Evolutionary conservation across 2,888 invertebrate species (phyloP).

Genomic region (Germaria angustata): DNA sequence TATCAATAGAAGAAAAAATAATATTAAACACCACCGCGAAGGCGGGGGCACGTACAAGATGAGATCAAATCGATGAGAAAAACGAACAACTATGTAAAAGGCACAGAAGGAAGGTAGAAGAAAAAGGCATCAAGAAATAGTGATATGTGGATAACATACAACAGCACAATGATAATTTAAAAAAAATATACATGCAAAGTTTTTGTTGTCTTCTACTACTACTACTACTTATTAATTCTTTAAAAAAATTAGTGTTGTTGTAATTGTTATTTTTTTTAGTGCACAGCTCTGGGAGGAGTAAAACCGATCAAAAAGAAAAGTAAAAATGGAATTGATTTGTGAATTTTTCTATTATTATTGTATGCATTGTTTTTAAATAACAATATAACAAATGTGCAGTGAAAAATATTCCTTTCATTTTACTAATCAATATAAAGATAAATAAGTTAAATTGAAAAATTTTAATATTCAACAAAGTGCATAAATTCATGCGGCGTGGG

Average conservation of each 20-base stretch:
- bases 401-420: neutral
- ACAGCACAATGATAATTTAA: slow-evolving; percentile 54
- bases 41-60: slow-evolving; percentile 66
- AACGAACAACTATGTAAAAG: slow-evolving; percentile 56
- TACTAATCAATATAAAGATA: slow-evolving; percentile 7
- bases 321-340: slow-evolving; percentile 48
- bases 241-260: slow-evolving; percentile 47
- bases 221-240: slow-evolving; percentile 40
- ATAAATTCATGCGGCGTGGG: slow-evolving; percentile 5
- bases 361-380: slow-evolving; percentile 21
- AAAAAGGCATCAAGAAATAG: slow-evolving; percentile 24
- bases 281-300: slow-evolving; percentile 55
- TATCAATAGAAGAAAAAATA: slow-evolving; percentile 13
- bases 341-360: slow-evolving; percentile 30
- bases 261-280: slow-evolving; percentile 46
- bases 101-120: slow-evolving; percentile 31
- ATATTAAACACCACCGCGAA: slow-evolving; percentile 21
- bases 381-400: slow-evolving; percentile 16
- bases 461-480: neutral
- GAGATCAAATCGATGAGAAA: slow-evolving; percentile 70
- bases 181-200: slow-evolving; percentile 54
- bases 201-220: slow-evolving; percentile 50
- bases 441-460: slow-evolving; percentile 12
- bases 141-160: slow-evolving; percentile 58
- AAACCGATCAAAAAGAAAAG: slow-evolving; percentile 20